Percentiles rank a stretch among this genome's conserved stretches.
These are phyloP conservation scores for Tychaedon coryphoeus DNA, from an alignment of 2,113 vertebrate genomes.

Conservation along the genomic window DNA sequence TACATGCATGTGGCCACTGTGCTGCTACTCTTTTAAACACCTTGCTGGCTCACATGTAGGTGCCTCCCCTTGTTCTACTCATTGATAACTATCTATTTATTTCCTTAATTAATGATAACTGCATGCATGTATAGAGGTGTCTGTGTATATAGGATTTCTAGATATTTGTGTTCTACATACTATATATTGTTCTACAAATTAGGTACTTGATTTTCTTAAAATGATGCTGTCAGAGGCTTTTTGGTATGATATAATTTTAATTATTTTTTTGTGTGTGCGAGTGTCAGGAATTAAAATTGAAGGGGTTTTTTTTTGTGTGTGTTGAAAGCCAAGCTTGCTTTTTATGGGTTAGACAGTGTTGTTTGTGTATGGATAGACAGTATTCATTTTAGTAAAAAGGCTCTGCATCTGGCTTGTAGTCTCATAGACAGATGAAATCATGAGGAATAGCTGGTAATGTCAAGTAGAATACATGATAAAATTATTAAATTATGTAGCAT, in stretches of 20 bases:
- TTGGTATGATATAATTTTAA: background rate
- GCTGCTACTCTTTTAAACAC: background rate
- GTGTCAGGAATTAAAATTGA: background rate
- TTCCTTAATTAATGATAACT: background rate
- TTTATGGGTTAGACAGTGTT: background rate
- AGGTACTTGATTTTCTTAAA: background rate
- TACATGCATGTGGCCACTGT: background rate
- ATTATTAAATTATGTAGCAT: conserved; percentile 70
- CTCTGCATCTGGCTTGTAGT: background rate
- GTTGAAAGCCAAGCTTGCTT: background rate
- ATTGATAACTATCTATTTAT: background rate
- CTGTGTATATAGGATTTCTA: background rate
- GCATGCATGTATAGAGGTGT: background rate
- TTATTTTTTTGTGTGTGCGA: background rate
- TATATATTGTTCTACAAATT: background rate
- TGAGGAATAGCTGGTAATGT: conserved; percentile 56
- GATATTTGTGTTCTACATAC: background rate
- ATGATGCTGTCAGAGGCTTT: background rate
- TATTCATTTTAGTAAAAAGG: background rate
- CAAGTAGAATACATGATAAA: conserved; percentile 60
- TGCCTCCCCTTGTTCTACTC: background rate
- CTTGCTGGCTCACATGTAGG: background rate
- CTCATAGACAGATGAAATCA: conserved; percentile 23
- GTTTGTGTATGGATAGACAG: background rate
- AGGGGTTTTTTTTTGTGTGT: fast-evolving